Evolutionary conservation across 2,888 invertebrate species (phyloP).

Genomic region (Steromphala cineraria): DNA sequence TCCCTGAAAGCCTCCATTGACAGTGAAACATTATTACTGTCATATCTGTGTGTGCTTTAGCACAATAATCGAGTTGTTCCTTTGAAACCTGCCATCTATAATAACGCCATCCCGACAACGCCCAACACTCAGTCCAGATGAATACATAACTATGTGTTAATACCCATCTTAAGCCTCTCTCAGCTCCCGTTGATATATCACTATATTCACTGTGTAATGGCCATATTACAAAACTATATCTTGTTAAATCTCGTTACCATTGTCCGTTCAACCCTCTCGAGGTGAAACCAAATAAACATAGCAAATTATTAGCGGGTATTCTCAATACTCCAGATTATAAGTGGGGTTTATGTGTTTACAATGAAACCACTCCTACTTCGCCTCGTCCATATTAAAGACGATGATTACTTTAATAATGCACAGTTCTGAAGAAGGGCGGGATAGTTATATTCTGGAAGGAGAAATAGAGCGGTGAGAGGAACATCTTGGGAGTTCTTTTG

Average conservation of each 20-base stretch:
- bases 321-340: background rate
- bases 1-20: too few species aligned
- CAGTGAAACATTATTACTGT: too few species aligned
- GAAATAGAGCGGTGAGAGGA: background rate
- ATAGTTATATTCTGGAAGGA: background rate
- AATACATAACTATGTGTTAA: too few species aligned
- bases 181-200: too few species aligned
- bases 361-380: background rate
- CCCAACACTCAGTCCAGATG: too few species aligned
- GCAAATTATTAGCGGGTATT: background rate
- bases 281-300: background rate
- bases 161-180: too few species aligned
- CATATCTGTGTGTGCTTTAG: too few species aligned
- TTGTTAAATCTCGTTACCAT: background rate
- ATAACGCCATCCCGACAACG: too few species aligned
- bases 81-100: too few species aligned
- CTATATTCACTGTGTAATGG: background rate
- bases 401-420: background rate
- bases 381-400: background rate
- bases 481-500: background rate
- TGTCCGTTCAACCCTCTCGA: background rate
- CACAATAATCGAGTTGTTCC: too few species aligned
- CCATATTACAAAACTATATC: background rate
- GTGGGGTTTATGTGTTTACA: constrained; percentile 1
- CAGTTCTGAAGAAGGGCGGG: background rate